Conservation (phyloP, 2,113 vertebrate species). For the Phasianus colchicus region DNA sequence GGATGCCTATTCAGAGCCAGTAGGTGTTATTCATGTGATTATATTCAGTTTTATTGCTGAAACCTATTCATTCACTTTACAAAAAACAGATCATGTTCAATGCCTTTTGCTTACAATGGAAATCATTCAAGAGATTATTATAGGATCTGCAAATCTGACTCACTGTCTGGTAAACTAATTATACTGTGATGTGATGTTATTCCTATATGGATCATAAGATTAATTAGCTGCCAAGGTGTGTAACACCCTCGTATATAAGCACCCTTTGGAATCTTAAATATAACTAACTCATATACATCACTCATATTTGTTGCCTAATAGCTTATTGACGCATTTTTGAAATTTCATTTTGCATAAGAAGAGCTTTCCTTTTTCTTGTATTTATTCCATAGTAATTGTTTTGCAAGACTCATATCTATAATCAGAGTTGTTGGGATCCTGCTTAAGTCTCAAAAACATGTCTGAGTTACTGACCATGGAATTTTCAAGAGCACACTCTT, state of each 20-base stretch:
- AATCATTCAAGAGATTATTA: background rate
- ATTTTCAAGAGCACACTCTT: background rate
- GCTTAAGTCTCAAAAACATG: background rate
- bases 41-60: background rate
- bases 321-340: background rate
- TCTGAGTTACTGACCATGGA: background rate
- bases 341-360: background rate
- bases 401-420: background rate
- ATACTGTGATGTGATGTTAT: background rate
- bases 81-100: background rate
- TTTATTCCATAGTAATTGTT: background rate
- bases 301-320: background rate
- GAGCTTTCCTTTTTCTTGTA: background rate
- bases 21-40: background rate
- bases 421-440: background rate
- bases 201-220: background rate
- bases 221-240: background rate
- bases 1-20: background rate
- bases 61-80: background rate
- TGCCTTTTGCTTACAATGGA: background rate
- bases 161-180: background rate
- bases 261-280: background rate
- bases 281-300: background rate
- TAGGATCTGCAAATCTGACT: background rate
- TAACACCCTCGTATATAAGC: background rate